A percentile compares a stretch with the other conserved stretches of the same genome.
These are phyloP conservation scores for Motacilla alba DNA, from an alignment of 2,113 vertebrate genomes.

Conservation along the genomic window DNA sequence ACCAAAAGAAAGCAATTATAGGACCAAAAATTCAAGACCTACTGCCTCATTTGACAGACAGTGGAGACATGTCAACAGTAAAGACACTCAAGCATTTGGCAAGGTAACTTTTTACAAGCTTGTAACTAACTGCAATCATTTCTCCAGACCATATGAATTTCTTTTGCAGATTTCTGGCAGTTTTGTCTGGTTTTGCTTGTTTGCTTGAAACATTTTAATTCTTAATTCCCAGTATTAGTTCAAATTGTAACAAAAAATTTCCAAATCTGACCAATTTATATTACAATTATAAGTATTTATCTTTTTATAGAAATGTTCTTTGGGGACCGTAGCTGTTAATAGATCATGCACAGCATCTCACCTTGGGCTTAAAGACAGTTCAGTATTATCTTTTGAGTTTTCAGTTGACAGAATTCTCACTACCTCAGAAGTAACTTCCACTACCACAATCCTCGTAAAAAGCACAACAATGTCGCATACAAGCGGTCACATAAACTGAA, in stretches of 20 bases:
- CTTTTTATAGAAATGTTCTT: not conserved
- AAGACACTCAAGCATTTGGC: not conserved
- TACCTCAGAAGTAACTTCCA: not conserved
- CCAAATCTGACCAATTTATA: not conserved
- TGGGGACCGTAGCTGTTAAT: not conserved
- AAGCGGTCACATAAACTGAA: slow-evolving; percentile 26
- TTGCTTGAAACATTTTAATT: not conserved
- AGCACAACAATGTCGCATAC: not conserved
- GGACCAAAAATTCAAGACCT: not conserved
- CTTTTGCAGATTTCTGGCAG: not conserved
- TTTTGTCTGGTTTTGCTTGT: not conserved
- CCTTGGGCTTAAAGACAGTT: not conserved
- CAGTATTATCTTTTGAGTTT: not conserved
- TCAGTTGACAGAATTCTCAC: not conserved
- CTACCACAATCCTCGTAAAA: not conserved
- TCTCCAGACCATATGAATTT: not conserved
- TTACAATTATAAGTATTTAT: not conserved
- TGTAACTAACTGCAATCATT: not conserved
- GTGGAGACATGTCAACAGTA: not conserved
- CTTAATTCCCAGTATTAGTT: not conserved
- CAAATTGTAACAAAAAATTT: not conserved
- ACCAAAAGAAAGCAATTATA: not conserved
- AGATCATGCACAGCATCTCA: not conserved
- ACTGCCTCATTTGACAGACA: not conserved
- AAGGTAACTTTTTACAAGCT: not conserved